These are phyloP conservation scores for Zootoca vivipara DNA, from an alignment of 2,113 vertebrate genomes.

Conservation along the genomic window DNA sequence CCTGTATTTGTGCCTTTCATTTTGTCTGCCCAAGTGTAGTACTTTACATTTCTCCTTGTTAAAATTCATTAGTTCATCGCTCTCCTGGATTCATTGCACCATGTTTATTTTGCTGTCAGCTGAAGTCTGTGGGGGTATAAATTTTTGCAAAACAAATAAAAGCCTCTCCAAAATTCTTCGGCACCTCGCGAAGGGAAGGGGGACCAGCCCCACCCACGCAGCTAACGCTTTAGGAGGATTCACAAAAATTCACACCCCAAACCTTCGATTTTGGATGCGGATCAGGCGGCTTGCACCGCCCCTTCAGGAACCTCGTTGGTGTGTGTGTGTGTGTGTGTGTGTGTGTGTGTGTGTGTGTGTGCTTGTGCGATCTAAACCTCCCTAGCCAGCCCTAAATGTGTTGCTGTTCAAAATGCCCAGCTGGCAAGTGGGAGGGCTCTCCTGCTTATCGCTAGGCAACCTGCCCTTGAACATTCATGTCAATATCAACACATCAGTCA, in stretches of 20 bases:
- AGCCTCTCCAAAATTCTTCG: neutral
- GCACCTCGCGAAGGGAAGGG: too few relatives aligned
- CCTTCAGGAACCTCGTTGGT: too few relatives aligned
- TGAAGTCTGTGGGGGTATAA: neutral
- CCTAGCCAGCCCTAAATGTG: too few relatives aligned
- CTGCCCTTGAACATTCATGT: neutral
- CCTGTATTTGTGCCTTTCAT: too few relatives aligned
- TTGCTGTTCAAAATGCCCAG: neutral
- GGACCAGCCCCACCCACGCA: too few relatives aligned
- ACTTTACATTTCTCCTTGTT: too few relatives aligned
- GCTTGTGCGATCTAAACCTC: too few relatives aligned
- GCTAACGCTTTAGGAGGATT: too few relatives aligned
- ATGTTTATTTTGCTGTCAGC: neutral
- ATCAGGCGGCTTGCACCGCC: too few relatives aligned
- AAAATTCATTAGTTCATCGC: neutral
- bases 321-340: too few relatives aligned
- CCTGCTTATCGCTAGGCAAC: neutral
- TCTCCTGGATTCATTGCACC: neutral
- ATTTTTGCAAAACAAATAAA: neutral
- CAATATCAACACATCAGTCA: neutral
- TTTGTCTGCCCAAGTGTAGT: too few relatives aligned
- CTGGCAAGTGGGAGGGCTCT: neutral
- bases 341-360: too few relatives aligned
- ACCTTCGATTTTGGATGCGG: neutral
- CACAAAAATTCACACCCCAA: neutral